phyloP scores from a whole-genome alignment of 2,888 invertebrate species.

The Lasius platythorax region DNA sequence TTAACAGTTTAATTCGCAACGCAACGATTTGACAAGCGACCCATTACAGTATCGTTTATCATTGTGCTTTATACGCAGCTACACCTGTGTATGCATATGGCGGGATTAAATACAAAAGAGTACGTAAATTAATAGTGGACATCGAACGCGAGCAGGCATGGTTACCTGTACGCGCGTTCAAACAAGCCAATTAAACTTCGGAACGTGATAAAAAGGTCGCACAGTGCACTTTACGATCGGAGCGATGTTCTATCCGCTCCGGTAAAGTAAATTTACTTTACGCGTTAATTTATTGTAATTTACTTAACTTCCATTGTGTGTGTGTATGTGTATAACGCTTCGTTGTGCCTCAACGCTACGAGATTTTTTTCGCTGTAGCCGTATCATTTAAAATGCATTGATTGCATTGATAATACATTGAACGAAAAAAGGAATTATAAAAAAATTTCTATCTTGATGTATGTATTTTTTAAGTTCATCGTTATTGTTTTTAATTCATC shows the following conservation, averaged over 20 bases:
- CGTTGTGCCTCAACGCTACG: not conserved
- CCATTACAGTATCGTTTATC: not conserved
- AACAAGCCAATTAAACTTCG: slow-evolving; percentile 50
- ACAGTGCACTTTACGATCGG: slow-evolving; percentile 20
- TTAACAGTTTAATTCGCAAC: slow-evolving; percentile 18
- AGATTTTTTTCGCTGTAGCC: not conserved
- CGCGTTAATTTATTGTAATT: slow-evolving; percentile 46
- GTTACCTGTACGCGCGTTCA: slow-evolving; percentile 9
- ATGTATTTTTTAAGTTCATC: not conserved
- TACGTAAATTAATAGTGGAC: slow-evolving; percentile 30
- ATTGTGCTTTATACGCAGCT: slow-evolving; percentile 3
- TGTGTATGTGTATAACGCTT: not conserved
- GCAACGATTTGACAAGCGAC: not conserved
- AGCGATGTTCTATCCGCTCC: not conserved
- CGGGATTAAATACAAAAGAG: slow-evolving; percentile 36
- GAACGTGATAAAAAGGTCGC: slow-evolving; percentile 21
- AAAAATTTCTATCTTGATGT: not conserved
- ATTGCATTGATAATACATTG: not conserved
- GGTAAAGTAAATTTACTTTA: slow-evolving; percentile 19
- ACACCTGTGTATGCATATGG: not conserved
- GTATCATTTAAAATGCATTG: slow-evolving; percentile 15
- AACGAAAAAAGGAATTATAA: not conserved
- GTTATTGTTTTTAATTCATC: not conserved
- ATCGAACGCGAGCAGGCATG: not conserved
- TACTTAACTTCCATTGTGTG: slow-evolving; percentile 7